These are phyloP conservation scores for Thermophis baileyi DNA, from an alignment of 2,113 vertebrate genomes.

Conservation along the genomic window DNA sequence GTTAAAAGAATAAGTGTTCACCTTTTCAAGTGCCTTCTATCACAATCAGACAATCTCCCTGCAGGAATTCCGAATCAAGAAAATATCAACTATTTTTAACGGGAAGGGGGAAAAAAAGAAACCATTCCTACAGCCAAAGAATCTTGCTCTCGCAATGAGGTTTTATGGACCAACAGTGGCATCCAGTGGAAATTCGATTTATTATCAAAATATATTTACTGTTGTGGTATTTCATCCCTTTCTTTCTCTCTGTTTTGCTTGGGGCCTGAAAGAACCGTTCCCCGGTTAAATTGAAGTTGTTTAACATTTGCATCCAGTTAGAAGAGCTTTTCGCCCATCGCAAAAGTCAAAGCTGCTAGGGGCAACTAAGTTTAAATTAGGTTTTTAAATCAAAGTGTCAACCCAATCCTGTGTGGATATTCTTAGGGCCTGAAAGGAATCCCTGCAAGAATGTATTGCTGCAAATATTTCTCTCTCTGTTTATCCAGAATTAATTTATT, in stretches of 20 bases:
- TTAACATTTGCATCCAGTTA: not conserved
- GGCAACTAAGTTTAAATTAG: not conserved
- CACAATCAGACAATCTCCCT: conserved; percentile 66
- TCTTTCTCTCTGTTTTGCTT: not conserved
- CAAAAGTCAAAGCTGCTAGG: not conserved
- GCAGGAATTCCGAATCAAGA: conserved; percentile 63
- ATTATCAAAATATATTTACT: not conserved
- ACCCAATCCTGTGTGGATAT: not conserved
- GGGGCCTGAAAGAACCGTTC: not conserved
- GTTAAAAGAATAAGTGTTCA: conserved; percentile 15
- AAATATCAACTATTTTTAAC: conserved; percentile 45
- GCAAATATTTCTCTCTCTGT: not conserved
- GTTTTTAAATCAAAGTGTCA: not conserved
- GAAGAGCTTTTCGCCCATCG: not conserved
- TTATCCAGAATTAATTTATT: not conserved
- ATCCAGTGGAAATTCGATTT: conserved; percentile 56
- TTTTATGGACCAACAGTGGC: conserved; percentile 60
- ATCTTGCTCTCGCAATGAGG: not conserved
- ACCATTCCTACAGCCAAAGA: conserved; percentile 49
- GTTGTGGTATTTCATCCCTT: not conserved
- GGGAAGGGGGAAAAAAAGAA: not conserved
- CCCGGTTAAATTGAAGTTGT: not conserved
- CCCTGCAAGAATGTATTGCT: not conserved
- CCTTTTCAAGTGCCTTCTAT: conserved; percentile 26
- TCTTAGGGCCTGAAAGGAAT: not conserved